Evolutionary conservation across 2,888 invertebrate species (phyloP), one percentile per base, ranked within the genome.

Genomic region (Nemotelus nigrinus): DNA sequence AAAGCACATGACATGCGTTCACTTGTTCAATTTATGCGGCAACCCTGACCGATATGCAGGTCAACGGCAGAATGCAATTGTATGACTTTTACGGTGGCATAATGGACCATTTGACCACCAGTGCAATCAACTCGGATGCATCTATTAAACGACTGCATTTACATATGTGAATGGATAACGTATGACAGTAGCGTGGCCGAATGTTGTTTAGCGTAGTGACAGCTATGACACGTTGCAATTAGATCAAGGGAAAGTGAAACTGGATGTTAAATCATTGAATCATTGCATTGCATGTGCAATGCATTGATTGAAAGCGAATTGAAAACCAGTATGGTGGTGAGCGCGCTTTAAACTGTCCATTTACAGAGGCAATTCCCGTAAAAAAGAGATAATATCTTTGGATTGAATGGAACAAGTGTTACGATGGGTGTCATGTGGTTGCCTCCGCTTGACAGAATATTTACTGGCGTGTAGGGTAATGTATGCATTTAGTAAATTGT

Each of bases 171-270:
- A 57, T 57, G 57, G 25, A 25, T 25, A 25, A 25, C 25, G 25
- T 25, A 57, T 57, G 57, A 10, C 57, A 4, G 63, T 8, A 3
- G 7, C 43, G 63, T 47, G 63, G 57, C 57, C 10, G 57, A 25
- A 25, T 57, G 57, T 57, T 25, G 10, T 10, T 10, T 25, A 3
- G 57, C 57, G 10, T 39, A 39, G 41, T 3, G 41, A 63, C 39
- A 43, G 63, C 63, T 58, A 70, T 55, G 70, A 70, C 70, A 70
- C 55, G 72, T 0, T 74, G 74, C 74, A 74, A 60, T 74, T 74
- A 74, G 74, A 74, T 74, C 74, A 74, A 74, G 74, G 74, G 74
- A 74, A 74, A 74, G 74, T 74, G 7, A 63, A 74, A 74, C 60
- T 60, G 74, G 63, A 48, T 74, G 74, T 74, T 72, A 60, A 60